phyloP scores from a whole-genome alignment of 2,797 vertebrate species.

The Paedocypris micromegethes region DNA sequence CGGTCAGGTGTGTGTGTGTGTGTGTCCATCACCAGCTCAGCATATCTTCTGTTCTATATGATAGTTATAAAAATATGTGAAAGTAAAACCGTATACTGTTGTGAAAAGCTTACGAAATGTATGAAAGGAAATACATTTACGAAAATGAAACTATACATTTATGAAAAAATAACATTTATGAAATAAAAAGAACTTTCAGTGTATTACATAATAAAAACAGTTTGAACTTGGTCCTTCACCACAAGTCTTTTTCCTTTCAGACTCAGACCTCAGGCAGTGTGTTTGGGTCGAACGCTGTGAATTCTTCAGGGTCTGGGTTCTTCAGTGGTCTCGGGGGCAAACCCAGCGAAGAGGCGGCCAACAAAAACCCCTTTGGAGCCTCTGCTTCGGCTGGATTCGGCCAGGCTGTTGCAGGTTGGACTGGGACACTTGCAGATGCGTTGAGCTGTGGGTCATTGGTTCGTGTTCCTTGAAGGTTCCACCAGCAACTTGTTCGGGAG shows the following conservation, averaged over 20 bases:
- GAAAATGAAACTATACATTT: no score
- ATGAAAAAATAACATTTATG: no score
- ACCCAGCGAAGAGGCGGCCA: slow-evolving; percentile 91
- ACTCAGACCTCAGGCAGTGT: slow-evolving; percentile 68
- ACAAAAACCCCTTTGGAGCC: slow-evolving; percentile 90
- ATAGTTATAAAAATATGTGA: no score
- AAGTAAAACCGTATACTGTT: no score
- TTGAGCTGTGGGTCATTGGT: background rate
- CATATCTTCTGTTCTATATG: no score
- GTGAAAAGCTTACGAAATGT: no score
- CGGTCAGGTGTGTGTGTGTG: slow-evolving; percentile 75
- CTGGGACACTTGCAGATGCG: background rate
- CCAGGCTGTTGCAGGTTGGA: slow-evolving; percentile 60
- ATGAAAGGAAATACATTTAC: no score
- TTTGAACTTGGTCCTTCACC: no score
- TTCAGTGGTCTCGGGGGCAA: slow-evolving; percentile 95
- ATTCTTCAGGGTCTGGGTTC: slow-evolving; percentile 73
- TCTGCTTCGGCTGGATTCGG: slow-evolving; percentile 76
- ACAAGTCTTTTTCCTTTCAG: slow-evolving; percentile 35
- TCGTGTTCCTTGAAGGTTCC: slow-evolving; percentile 59
- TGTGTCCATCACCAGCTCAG: no score
- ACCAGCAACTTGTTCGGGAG: slow-evolving; percentile 79
- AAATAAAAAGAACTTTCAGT: no score
- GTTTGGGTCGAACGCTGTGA: slow-evolving; percentile 74
- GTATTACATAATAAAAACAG: no score